These are phyloP conservation scores for Takifugu flavidus DNA, from an alignment of 2,113 vertebrate genomes.

Conservation along the genomic window DNA sequence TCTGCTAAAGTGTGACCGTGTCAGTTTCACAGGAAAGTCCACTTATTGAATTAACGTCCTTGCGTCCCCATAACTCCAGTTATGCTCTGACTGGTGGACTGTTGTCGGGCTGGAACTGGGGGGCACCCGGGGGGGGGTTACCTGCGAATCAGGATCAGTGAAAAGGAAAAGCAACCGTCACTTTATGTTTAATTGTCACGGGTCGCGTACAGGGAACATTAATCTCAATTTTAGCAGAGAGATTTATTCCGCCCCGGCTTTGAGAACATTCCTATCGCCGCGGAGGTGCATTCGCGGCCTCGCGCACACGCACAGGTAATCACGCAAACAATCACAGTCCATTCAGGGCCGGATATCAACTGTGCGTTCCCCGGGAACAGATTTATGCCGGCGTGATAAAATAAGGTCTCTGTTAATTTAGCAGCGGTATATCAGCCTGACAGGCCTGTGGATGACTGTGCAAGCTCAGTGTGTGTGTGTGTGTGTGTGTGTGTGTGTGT, in stretches of 20 bases:
- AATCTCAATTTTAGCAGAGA: too few relatives aligned
- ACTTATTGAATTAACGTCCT: conserved; percentile 27
- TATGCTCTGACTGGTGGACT: conserved; percentile 28
- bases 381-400: conserved; percentile 47
- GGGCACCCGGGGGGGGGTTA: neutral
- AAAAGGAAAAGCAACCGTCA: neutral
- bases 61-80: conserved; percentile 16
- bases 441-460: conserved; percentile 38
- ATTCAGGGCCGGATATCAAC: conserved; percentile 41
- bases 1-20: conserved; percentile 30
- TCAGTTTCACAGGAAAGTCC: conserved; percentile 26
- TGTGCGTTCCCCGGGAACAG: conserved; percentile 45
- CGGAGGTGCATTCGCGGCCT: neutral
- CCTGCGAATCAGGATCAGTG: neutral
- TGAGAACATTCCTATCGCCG: too few relatives aligned
- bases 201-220: conserved; percentile 8
- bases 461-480: conserved; percentile 30
- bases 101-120: conserved; percentile 26
- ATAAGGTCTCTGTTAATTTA: conserved; percentile 53
- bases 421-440: conserved; percentile 40
- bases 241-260: too few relatives aligned
- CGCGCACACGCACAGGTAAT: conserved; percentile 30
- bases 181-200: too few relatives aligned
- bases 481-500: conserved; percentile 13
- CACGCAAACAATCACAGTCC: conserved; percentile 41